Conservation (phyloP, 2,797 vertebrate genomes). For the Macroramphosus scolopax region DNA sequence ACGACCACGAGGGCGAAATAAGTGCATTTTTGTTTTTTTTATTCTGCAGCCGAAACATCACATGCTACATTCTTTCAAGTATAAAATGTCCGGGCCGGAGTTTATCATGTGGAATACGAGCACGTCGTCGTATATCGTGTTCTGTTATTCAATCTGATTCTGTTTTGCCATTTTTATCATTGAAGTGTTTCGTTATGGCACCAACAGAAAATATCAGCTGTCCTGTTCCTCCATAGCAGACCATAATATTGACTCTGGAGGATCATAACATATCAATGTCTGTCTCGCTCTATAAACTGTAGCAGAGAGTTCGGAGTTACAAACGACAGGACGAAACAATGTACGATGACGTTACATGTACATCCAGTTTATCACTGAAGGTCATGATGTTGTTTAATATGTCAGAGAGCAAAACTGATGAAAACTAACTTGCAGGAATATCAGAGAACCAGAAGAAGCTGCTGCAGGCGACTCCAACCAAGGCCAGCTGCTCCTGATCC, state of each 20-base stretch:
- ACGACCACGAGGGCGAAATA: neutral
- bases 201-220: conserved; percentile 46
- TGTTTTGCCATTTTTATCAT: conserved; percentile 29
- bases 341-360: neutral
- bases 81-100: too few relatives aligned
- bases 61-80: neutral
- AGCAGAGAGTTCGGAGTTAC: conserved; percentile 3
- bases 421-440: too few relatives aligned
- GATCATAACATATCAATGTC: conserved; percentile 30
- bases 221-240: conserved; percentile 27
- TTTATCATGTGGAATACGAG: conserved; percentile 8
- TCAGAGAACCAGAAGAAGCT: too few relatives aligned
- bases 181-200: conserved; percentile 51
- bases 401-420: too few relatives aligned
- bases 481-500: too few relatives aligned
- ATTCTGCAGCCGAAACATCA: conserved; percentile 6
- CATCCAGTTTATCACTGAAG: neutral
- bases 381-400: too few relatives aligned
- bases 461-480: too few relatives aligned
- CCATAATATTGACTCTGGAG: conserved; percentile 62
- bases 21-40: neutral
- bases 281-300: neutral
- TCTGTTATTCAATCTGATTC: conserved; percentile 18
- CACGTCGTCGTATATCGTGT: neutral
- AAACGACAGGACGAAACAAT: conserved; percentile 5